phyloP scores from a whole-genome alignment of 2,888 invertebrate species.

The Sarcophaga rosellei region DNA sequence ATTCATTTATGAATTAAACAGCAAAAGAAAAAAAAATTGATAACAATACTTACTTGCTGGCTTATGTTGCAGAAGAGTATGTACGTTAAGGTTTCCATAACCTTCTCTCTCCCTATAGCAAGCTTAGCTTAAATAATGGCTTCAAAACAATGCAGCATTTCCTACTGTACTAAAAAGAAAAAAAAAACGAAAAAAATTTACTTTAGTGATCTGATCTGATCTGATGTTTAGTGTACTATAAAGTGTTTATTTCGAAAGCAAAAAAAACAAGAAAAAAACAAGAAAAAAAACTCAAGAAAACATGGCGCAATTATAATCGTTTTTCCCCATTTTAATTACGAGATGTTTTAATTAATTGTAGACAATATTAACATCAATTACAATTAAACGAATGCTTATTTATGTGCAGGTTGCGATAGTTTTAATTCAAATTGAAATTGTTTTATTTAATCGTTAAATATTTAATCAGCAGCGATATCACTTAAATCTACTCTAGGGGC shows the following conservation, averaged over 20 bases:
- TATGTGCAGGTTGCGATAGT: no score
- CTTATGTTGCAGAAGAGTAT: background rate
- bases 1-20: conserved; percentile 15
- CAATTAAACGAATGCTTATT: conserved; percentile 23
- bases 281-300: background rate
- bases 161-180: no score
- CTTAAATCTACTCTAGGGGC: no score
- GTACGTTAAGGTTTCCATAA: background rate
- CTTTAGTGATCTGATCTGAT: background rate
- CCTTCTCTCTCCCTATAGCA: background rate
- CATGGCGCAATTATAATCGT: conserved; percentile 54
- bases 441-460: no score
- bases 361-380: conserved; percentile 55
- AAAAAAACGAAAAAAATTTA: no score
- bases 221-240: background rate
- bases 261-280: background rate
- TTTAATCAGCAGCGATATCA: no score
- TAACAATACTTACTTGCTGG: conserved; percentile 22
- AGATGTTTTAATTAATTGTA: conserved; percentile 59
- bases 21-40: background rate
- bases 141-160: background rate
- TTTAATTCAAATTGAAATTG: no score
- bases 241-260: background rate
- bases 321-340: conserved; percentile 20
- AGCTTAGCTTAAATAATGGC: background rate